Evolutionary conservation across 2,113 vertebrate species (phyloP), one percentile per base, ranked within the genome.

Genomic region (Mugil cephalus): DNA sequence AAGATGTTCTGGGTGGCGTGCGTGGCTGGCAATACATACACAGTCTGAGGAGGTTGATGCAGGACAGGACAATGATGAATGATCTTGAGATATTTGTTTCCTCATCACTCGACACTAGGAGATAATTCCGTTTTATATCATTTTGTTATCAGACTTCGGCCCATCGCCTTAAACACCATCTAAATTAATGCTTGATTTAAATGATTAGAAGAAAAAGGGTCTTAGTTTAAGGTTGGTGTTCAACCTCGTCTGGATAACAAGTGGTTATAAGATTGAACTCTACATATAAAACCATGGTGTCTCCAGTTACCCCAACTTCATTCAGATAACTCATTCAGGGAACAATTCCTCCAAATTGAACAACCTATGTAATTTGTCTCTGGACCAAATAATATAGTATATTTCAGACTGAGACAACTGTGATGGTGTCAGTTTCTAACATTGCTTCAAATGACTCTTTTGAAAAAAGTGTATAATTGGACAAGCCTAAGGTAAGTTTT

Each of bases 41-140:
- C 15, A 55, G 52, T 62, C 38, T 56, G 42, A 30, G 7, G 62
- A 48, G 36, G 19, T 56, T 58, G 76, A 67, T 73, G 80, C 58
- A 68, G 39, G 58, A 64, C 17, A 13, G 66, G 36, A 66, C 81
- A 69, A 63, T 69, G 46, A 83, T 71, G 64, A 86, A 84, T 79
- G 45, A 85, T 68, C 34, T 13, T 8, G 10, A 72, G 50, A 77
- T 80, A 59, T 15, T 40, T 70, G 38, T 71, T 79, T 82, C 53
- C 50, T 69, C 62, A 40, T 85, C 74, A 45, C 40, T 82, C 71
- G 10, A 81, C 61, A 30, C 67, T 21, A 52, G 70, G 52, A 71
- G 71, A 88, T 79, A 62, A 68, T 59, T 58, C 10, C 7, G 54
- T 62, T 65, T 70, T 72, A 74, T 87, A 5, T 36, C 10, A 6